Conservation (phyloP, 2,797 vertebrate species). For the Pipistrellus pygmaeus region DNA sequence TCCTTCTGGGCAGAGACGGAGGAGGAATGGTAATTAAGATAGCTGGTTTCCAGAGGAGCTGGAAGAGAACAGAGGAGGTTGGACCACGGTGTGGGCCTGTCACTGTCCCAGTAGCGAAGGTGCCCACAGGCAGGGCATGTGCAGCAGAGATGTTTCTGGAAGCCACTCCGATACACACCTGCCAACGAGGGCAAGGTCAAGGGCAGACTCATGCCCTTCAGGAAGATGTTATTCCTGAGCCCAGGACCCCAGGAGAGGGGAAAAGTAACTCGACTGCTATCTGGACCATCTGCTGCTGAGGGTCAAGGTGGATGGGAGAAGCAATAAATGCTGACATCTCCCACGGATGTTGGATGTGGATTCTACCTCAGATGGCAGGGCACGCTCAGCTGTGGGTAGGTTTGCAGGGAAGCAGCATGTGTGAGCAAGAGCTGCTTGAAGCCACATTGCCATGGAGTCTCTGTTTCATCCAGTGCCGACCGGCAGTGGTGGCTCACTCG, state of each 20-base stretch:
- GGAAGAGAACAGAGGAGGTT: background rate
- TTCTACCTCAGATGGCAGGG: constrained; percentile 83
- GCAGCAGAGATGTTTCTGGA: constrained; percentile 71
- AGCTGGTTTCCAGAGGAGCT: constrained; percentile 74
- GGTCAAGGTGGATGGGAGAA: constrained; percentile 82
- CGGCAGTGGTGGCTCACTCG: constrained; percentile 56
- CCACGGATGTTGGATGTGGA: constrained; percentile 84
- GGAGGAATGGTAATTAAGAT: constrained; percentile 68
- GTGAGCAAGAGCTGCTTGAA: constrained; percentile 80
- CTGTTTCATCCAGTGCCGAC: constrained; percentile 55
- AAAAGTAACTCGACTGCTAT: constrained; percentile 82
- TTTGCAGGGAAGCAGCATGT: constrained; percentile 82
- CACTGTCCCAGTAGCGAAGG: constrained; percentile 57
- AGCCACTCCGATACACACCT: background rate
- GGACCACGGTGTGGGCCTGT: background rate
- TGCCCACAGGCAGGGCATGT: background rate
- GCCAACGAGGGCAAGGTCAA: constrained; percentile 82
- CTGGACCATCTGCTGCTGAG: constrained; percentile 84
- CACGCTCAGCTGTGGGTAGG: constrained; percentile 82
- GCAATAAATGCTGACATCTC: constrained; percentile 89
- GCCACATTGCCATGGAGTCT: constrained; percentile 74
- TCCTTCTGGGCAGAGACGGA: constrained; percentile 65
- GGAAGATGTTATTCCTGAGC: constrained; percentile 59
- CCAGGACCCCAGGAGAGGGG: constrained; percentile 70
- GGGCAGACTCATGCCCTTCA: constrained; percentile 81